Evolutionary conservation across 2,888 invertebrate genomes (phyloP), one percentile per base, ranked within the genome.

Genomic region (Diaphora mendica): DNA sequence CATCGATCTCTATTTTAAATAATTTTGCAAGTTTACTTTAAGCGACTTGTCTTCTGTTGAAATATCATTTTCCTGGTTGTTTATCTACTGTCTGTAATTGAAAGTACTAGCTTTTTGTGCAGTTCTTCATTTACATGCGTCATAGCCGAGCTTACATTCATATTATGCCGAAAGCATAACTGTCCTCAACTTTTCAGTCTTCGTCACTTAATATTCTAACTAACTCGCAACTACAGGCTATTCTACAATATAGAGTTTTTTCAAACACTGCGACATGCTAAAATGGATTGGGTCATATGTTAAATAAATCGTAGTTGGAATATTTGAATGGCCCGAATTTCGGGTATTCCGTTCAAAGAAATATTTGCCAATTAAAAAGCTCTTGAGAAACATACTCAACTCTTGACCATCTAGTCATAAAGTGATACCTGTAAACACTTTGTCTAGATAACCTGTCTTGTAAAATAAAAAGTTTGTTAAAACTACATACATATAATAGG

Each of bases 181-280:
- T 89, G 88, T 92, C 90, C 87, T 89, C 85, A 84, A 81, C 87
- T 90, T 93, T 93, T 92, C 91, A 90, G 91, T 91, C 86, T 88
- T 92, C 92, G 89, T 88, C 87, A 93, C 90, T 92, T 91, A 89
- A 90, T 90, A 93, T 93, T 93, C 85, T 89, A 91, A 93, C 88
- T 84, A 77, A 84, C 81, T 86, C 85, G 77, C 79, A 79, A 90
- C 90, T 7, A 87, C 89, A 73, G 75, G 26, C 65, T 64, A 73
- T 74, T 68, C 13, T 72, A 68, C 64, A 76, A 69, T 20, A 59
- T 35, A n/a, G 65, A 69, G 69, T 73, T 64, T 68, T 59, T 42
- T 42, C 5, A 75, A 77, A 69, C 68, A 73, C 72, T 48, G 51
- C 62, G 65, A n/a, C n/a, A n/a, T n/a, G 70, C 51, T 72, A 75